Evolutionary conservation across 2,888 invertebrate species (phyloP), one percentile per base, ranked within the genome.

Genomic region (Margaritifera margaritifera): DNA sequence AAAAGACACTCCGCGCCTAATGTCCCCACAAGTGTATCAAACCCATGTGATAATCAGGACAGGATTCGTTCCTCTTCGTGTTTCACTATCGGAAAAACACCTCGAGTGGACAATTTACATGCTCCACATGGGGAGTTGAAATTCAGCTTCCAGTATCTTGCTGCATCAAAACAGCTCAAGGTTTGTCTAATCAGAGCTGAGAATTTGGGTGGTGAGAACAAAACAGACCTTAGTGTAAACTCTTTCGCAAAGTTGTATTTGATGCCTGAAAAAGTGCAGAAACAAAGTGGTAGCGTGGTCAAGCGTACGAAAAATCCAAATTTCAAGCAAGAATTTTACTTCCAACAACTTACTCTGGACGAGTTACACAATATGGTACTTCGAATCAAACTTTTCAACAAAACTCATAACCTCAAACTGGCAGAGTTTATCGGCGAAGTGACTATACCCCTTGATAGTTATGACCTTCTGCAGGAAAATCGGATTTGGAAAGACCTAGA

Each of bases 271-370:
- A 91, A 90, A 75, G 67, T 85, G 42, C 90, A 90, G 71, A 89
- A 89, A 72, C 89, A 90, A 67, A 74, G 72, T 15, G 82, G 85
- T 8, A 84, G 87, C 56, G 84, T 88, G 18, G 83, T 88, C 8
- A 89, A 89, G 68, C 82, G 87, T 62, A 89, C 90, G 8, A 66
- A 87, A n/a, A 83, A 89, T 75, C 90, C 90, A 6, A 80, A 88
- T 20, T 90, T 87, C 74, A 88, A 90, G 62, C 83, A 90, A 82
- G 89, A 90, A 70, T 88, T 90, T 75, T 88, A 87, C 76, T 90
- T 91, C 81, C 89, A 89, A 69, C 86, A 87, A 70, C 80, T 90
- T 42, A 78, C 83, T n/a, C 74, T 84, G 22, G 89, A 90, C 51
- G 89, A 90, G 61, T 69, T 90, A 55, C 84, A 88, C 68, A 80